Evolutionary conservation across 64 coral and sea anemone species (phyloP), one percentile per base, ranked within the genome.

Genomic region (Cladopsammia gracilis): DNA sequence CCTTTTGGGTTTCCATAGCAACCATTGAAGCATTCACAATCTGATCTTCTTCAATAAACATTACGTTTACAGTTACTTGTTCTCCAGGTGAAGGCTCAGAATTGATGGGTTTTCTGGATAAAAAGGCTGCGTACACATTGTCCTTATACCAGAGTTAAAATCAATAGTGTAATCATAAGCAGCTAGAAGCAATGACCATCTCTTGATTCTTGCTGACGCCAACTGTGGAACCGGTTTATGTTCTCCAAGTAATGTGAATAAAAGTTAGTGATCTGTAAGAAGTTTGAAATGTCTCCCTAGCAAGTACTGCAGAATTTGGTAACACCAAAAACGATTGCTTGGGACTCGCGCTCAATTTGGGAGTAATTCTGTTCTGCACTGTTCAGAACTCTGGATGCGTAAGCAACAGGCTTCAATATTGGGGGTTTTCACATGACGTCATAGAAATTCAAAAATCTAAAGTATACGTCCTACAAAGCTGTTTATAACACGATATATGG

Each of bases 131-230:
- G 79, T 60, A 93, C 68, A 53, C 71, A 88, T 87, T 88, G 20
- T 87, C 74, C 79, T 87, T 87, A 5, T 34, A 34, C 81, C 82
- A 4, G 57, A 2, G 51, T 86, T 93, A 25, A 78, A 86, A 65
- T 93, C 79, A 86, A 86, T 86, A 15, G 90, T 93, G 5, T 93
- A 77, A 22, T 92, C 26, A 49, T 92, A 92, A 10, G 89, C 89
- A 18, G 89, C 76, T 49, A 91, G 42, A 71, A 92, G 64, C 34
- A 92, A 60, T 9, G 90, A 20, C 90, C 90, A 92, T 73, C 78
- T 42, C 62, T 92, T 92, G 42, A 92, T 92, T 47, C 90, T 71
- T 68, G 90, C 62, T 19, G 78, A 92, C 7, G 78, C 90, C 24
- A 83, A 70, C 24, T 92, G 57, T 48, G 81, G 90, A 11, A 92